Percentiles rank a stretch among this genome's conserved stretches.
Evolutionary conservation across 2,797 vertebrate genomes (phyloP).

Genomic region (Pagetopsis macropterus): DNA sequence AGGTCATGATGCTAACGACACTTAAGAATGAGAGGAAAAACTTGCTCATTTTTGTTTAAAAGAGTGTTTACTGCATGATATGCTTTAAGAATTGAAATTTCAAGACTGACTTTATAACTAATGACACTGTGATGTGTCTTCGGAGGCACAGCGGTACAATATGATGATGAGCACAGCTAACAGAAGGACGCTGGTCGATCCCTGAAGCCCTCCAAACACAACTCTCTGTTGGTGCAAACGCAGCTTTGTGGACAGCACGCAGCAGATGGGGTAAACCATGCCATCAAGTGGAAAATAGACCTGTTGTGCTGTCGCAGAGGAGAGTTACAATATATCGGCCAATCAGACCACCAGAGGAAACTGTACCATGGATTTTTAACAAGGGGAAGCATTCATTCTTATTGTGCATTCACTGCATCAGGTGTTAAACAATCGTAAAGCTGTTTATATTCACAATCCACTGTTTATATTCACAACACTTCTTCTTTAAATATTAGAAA

Average conservation of each 20-base stretch:
- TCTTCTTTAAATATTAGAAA: neutral
- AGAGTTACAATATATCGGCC: constrained; percentile 66
- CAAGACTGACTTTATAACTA: constrained; percentile 50
- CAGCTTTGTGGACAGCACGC: constrained; percentile 66
- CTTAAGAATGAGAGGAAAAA: constrained; percentile 6
- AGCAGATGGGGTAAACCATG: constrained; percentile 80
- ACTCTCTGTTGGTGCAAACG: constrained; percentile 72
- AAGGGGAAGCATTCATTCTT: constrained; percentile 40
- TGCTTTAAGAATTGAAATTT: constrained; percentile 50
- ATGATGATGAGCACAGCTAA: constrained; percentile 63
- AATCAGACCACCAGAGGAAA: constrained; percentile 68
- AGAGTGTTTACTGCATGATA: neutral
- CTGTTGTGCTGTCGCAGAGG: constrained; percentile 81
- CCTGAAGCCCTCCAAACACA: constrained; percentile 66
- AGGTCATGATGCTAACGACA: neutral
- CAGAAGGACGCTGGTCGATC: constrained; percentile 66
- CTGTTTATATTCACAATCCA: constrained; percentile 21
- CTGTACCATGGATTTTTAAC: constrained; percentile 25
- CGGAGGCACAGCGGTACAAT: constrained; percentile 46
- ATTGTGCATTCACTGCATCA: constrained; percentile 42
- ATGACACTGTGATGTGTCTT: constrained; percentile 49
- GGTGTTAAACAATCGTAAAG: constrained; percentile 28
- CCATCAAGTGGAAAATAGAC: constrained; percentile 85
- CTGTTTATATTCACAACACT: constrained; percentile 13
- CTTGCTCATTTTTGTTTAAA: neutral